Evolutionary conservation across 2,888 invertebrate species (phyloP).

Genomic region (Cremastinae sp.): DNA sequence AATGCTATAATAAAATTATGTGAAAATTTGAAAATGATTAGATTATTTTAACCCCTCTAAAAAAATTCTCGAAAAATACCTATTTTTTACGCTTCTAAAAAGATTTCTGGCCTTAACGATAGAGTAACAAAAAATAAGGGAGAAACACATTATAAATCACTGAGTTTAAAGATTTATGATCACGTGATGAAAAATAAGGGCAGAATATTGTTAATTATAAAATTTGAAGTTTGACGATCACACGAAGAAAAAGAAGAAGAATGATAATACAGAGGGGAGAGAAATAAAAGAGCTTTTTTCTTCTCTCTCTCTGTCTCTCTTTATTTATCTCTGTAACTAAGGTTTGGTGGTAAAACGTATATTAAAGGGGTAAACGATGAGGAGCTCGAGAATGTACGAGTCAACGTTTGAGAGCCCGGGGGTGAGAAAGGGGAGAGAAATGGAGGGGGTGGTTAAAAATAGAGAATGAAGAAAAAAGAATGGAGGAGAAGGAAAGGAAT

Average conservation of each 20-base stretch:
- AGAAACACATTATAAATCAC: conserved; percentile 29
- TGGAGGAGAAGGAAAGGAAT: conserved; percentile 51
- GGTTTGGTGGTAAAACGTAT: conserved; percentile 30
- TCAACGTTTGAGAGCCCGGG: conserved; percentile 40
- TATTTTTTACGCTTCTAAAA: too few species aligned
- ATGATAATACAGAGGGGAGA: too few species aligned
- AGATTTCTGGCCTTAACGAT: neutral
- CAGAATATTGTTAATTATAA: conserved; percentile 44
- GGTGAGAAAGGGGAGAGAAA: neutral
- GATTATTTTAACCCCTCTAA: too few species aligned
- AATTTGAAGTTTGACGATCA: conserved; percentile 44
- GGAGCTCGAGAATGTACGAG: conserved; percentile 25
- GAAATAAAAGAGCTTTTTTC: neutral
- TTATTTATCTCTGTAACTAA: neutral
- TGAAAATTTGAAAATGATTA: too few species aligned
- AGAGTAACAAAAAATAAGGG: neutral
- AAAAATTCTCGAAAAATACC: too few species aligned
- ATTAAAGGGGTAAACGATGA: conserved; percentile 18
- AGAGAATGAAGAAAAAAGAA: conserved; percentile 1
- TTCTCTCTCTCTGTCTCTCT: neutral
- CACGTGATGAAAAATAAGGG: conserved; percentile 1
- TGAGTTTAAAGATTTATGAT: conserved; percentile 25
- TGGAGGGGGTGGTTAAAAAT: neutral
- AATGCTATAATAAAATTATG: too few species aligned
- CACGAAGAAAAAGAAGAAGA: conserved; percentile 22